These are phyloP conservation scores for Eupithecia inturbata DNA, from an alignment of 2,888 invertebrate species.

Conservation along the genomic window DNA sequence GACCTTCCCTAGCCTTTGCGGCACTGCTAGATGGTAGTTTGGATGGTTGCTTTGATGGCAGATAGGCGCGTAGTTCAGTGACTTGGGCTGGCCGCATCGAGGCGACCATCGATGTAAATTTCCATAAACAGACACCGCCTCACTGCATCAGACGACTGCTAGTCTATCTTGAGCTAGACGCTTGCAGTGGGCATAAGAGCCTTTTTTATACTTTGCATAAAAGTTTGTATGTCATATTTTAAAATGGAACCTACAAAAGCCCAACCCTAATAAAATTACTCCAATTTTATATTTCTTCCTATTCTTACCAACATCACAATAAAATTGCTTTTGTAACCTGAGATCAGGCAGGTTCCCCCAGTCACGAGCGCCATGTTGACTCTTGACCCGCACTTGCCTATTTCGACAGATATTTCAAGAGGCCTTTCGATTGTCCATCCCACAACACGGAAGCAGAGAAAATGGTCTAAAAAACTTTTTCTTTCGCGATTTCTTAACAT, in stretches of 20 bases:
- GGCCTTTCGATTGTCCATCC: background rate
- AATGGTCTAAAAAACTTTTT: background rate
- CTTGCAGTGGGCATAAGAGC: too few species aligned
- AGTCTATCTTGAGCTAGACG: too few species aligned
- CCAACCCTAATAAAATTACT: background rate
- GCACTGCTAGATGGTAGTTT: too few species aligned
- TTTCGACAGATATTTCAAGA: conserved; percentile 20
- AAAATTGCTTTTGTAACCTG: conserved; percentile 4
- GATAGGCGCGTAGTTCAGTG: background rate
- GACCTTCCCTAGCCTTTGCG: too few species aligned
- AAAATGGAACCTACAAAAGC: background rate
- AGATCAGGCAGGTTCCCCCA: background rate
- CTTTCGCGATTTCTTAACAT: too few species aligned
- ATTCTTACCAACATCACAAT: conserved; percentile 3
- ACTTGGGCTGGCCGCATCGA: background rate
- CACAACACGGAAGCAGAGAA: background rate
- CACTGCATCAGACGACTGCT: background rate
- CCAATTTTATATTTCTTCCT: conserved; percentile 10
- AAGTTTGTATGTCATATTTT: too few species aligned
- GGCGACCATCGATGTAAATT: background rate
- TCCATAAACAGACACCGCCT: background rate
- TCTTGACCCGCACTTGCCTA: conserved; percentile 18
- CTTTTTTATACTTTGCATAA: too few species aligned
- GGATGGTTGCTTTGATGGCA: background rate
- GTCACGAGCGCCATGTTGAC: conserved; percentile 25